Base-by-base conservation (phyloP, 2,797 vertebrate genomes). In the Decapterus maruadsi region DNA sequence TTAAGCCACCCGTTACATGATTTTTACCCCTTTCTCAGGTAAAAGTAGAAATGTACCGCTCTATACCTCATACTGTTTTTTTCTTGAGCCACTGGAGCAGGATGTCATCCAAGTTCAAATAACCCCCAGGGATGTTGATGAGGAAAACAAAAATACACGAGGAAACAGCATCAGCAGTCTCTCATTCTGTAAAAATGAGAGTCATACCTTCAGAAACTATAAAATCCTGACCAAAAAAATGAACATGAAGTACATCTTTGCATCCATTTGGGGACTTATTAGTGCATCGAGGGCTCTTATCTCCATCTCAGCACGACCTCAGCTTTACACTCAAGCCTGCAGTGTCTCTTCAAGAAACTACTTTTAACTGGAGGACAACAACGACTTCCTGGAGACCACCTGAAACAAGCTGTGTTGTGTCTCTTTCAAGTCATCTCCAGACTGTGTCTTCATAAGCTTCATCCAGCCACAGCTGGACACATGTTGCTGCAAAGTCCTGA, bases 1-100 rank as follows among this genome's bases (percentile, higher is more conserved):
- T 51, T 10, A 64, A 36, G 20, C 34, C 42, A 43, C 31, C 40
- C 16, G 19, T 20, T 48, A 3, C 8, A 46, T 29, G 19, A 46
- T 50, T 65, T 79, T 68, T 36, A 61, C 57, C 20, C 19, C 61
- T 3, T 61, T 38, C 19, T 11, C 50, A 72, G 59, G 68, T 80
- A 63, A 86, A 85, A 72, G 43, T 72, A 70, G 42, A 81, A 78
- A 76, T 83, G 40, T 78, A 68, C 51, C 46, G 0, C 76, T 17
- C 5, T 70, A 26, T 42, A 56, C 17, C 55, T 78, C 16, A 62
- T 40, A 51, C 36, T 36, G 12, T 38, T 34, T 16, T 16, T 77
- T 61, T 83, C 16, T 72, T 74, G 62, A 65, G 60, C 46, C 68
- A 62, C 12, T 67, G 31, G 36, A 68, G 22, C 42, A 8, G 14